Conservation (phyloP, 2,113 vertebrate species). For the Podarcis raffonei region DNA sequence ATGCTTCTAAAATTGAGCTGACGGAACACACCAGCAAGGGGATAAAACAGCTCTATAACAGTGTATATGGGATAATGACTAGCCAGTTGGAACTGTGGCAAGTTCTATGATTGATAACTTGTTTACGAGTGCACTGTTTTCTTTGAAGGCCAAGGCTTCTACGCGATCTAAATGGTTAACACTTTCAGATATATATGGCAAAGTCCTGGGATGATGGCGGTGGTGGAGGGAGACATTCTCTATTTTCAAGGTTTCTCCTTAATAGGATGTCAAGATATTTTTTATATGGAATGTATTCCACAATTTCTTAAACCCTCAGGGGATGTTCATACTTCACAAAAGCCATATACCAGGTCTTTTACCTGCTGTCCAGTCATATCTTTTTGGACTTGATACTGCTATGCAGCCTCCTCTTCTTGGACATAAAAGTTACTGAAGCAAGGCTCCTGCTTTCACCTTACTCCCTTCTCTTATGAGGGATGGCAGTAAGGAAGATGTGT, state of each 20-base stretch:
- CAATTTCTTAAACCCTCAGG: not conserved
- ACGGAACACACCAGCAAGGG: not conserved
- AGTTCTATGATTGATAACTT: not conserved
- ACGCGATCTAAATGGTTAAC: not conserved
- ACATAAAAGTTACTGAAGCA: not conserved
- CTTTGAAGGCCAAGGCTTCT: not conserved
- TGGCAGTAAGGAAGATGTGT: not conserved
- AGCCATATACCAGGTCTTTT: not conserved
- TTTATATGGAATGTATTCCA: not conserved
- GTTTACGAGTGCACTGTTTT: not conserved
- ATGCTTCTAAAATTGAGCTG: not conserved
- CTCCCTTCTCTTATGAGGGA: not conserved
- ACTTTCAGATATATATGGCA: not conserved
- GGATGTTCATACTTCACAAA: not conserved
- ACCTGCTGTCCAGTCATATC: not conserved
- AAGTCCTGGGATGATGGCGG: not conserved
- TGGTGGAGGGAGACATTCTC: rapidly evolving
- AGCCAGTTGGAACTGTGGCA: not conserved
- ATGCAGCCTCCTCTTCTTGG: not conserved
- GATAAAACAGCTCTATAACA: not conserved
- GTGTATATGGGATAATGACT: not conserved
- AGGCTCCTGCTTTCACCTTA: not conserved
- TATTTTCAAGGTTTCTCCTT: not conserved
- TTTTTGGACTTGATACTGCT: not conserved
- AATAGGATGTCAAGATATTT: not conserved